Evolutionary conservation across 2,888 invertebrate species (phyloP).

Genomic region (Dyspetes luteomarginatus): DNA sequence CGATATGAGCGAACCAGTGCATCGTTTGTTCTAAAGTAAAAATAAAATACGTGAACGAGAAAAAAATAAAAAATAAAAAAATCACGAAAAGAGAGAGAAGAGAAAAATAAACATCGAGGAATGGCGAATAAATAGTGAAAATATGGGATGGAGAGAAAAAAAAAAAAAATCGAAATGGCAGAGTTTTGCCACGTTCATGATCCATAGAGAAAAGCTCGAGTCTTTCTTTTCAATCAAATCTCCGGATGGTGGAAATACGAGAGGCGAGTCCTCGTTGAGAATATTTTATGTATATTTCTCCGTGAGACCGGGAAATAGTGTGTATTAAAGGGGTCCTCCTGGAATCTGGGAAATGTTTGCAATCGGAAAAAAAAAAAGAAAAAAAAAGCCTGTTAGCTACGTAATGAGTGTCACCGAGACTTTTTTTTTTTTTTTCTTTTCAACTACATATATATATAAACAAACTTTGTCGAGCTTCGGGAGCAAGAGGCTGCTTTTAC

Average conservation of each 20-base stretch:
- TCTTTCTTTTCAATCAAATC: conserved; percentile 50
- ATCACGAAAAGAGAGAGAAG: conserved; percentile 4
- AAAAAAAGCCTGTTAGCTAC: conserved; percentile 30
- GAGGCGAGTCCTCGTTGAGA: conserved; percentile 23
- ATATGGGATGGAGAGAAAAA: neutral
- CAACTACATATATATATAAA: neutral
- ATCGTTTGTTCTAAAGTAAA: conserved; percentile 80
- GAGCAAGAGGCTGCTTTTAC: neutral
- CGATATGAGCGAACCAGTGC: conserved; percentile 82
- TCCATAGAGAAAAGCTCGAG: conserved; percentile 22
- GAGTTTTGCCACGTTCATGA: neutral
- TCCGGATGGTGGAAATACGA: neutral
- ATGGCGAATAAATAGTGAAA: neutral
- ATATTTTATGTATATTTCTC: conserved; percentile 11
- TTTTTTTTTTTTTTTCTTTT: no score
- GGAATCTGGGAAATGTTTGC: conserved; percentile 37
- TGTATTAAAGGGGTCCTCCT: neutral
- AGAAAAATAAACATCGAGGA: neutral
- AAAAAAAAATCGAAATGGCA: neutral
- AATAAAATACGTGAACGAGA: conserved; percentile 67
- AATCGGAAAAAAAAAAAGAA: conserved; percentile 13
- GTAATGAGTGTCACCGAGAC: conserved; percentile 57
- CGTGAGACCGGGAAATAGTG: neutral
- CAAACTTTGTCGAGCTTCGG: conserved; percentile 21
- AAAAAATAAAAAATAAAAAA: neutral